Evolutionary conservation across 2,888 invertebrate species (phyloP).

Genomic region (Plagodis pulveraria): DNA sequence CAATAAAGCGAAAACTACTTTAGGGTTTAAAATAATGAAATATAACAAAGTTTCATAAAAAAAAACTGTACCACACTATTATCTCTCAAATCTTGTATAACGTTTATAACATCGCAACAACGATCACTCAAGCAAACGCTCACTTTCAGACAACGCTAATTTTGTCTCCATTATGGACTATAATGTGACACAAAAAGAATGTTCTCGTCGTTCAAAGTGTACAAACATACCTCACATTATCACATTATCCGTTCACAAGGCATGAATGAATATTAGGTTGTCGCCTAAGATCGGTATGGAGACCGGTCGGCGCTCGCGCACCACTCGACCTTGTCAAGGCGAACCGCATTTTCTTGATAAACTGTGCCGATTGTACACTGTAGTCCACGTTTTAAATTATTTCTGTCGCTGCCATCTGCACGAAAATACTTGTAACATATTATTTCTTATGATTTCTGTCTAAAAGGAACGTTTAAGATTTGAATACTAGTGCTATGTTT

Average conservation of each 20-base stretch:
- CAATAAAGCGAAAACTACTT: no score
- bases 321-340: slow-evolving; percentile 56
- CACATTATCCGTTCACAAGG: slow-evolving; percentile 12
- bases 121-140: no score
- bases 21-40: no score
- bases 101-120: no score
- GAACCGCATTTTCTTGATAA: slow-evolving; percentile 32
- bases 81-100: no score
- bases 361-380: slow-evolving; percentile 1
- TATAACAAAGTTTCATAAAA: no score
- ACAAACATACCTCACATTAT: not conserved
- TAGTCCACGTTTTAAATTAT: slow-evolving; percentile 1
- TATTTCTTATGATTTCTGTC: no score
- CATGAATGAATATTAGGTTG: slow-evolving; percentile 37
- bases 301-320: slow-evolving; percentile 36
- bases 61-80: no score
- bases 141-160: slow-evolving; percentile 1
- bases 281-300: slow-evolving; percentile 27
- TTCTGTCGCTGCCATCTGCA: no score
- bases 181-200: slow-evolving; percentile 10
- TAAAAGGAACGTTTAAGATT: no score
- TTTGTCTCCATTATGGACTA: slow-evolving; percentile 3
- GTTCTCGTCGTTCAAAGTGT: not conserved
- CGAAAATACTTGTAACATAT: no score
- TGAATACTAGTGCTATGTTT: no score